Base-by-base conservation (phyloP, 2,113 vertebrate genomes). In the Megaleporinus macrocephalus region DNA sequence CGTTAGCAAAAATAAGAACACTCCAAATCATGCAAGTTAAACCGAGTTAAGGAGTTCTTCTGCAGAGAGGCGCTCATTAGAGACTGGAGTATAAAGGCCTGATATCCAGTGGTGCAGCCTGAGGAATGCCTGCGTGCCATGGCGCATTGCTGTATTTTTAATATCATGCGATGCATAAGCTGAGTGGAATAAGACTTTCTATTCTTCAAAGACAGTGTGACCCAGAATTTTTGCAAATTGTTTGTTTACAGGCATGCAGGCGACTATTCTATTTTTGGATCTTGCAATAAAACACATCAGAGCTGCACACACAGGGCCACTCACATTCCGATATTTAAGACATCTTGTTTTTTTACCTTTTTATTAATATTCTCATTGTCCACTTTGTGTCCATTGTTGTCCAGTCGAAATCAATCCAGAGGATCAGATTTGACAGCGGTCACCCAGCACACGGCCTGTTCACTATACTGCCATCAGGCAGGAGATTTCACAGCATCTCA, bases 41-140 rank as follows among this genome's bases (percentile, higher is more conserved):
- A 51, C 16, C 33, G 24, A 33, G 12, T 36, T 3, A 3, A 47
- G 41, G 22, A 62, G n/a, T 36, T 61, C 16, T 18, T 11, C 22
- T 77, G 63, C 47, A 78, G 29, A 53, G 30, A 7, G 15, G 57
- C 11, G 49, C 49, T 69, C 63, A 27, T 78, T 55, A 33, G n/a
- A 61, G 53, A 61, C 30, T 65, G 65, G 26, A 29, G 59, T 27
- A n/a, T 51, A 63, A 63, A 30, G 47, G n/a, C 47, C 57, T 57
- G 65, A 41, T 12, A 5, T 59, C 53, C 53, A 47, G 16, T 47
- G 44, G 41, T 47, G 68, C 53, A 29, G 1, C 53, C 24, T 62
- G 59, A 72, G 66, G 22, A 22, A 13, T 12, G 15, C 10, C 36
- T n/a, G 66, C 0, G 33, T 61, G 22, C 36, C 51, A 44, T 22